Conservation (phyloP, 1,140 invertebrate genomes). For the Philopotamus ludificatus region DNA sequence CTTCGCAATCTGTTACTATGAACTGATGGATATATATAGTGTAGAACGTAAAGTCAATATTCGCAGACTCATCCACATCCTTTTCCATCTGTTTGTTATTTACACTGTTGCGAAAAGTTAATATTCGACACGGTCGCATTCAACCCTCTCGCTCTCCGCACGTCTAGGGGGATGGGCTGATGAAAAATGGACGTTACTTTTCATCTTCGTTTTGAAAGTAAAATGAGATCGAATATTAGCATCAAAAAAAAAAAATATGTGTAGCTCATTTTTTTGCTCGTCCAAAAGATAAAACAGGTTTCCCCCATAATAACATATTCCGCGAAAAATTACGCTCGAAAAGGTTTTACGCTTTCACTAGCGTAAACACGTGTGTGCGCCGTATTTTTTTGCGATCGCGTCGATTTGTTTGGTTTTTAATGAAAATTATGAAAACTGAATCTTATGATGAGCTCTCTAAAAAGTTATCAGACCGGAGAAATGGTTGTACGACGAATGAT, state of each 20-base stretch:
- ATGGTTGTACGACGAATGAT: too few relatives aligned
- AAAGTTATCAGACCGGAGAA: too few relatives aligned
- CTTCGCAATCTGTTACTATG: too few relatives aligned
- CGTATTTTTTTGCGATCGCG: too few relatives aligned
- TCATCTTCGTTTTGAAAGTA: constrained; percentile 18
- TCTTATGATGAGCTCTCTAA: too few relatives aligned
- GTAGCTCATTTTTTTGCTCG: neutral
- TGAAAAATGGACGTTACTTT: constrained; percentile 19
- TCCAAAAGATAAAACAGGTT: constrained; percentile 22
- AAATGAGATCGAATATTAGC: constrained; percentile 23
- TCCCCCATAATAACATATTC: neutral
- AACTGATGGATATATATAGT: too few relatives aligned
- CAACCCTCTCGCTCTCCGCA: neutral
- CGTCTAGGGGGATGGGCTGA: neutral
- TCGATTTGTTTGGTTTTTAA: too few relatives aligned
- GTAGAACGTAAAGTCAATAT: neutral
- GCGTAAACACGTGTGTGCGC: neutral
- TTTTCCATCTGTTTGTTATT: constrained; percentile 4
- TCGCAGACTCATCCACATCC: neutral
- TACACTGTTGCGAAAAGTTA: neutral
- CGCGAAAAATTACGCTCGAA: neutral
- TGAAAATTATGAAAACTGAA: too few relatives aligned
- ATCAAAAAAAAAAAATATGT: constrained; percentile 22
- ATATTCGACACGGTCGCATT: neutral
- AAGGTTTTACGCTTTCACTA: neutral